Base-by-base conservation (phyloP, 2,797 vertebrate species). In the Aeoliscus strigatus region DNA sequence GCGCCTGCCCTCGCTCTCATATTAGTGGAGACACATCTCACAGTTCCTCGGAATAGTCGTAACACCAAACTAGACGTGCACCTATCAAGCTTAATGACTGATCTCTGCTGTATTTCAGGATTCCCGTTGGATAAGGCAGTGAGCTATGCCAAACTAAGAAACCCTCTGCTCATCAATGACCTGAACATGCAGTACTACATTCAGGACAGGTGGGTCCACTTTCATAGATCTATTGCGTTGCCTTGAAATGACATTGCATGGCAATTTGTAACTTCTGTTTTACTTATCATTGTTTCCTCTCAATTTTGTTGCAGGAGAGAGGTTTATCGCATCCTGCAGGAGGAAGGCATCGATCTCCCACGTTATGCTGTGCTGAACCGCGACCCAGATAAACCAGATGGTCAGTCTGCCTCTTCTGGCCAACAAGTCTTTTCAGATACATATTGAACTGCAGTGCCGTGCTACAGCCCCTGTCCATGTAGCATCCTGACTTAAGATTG, bases 171-270 rank as follows among this genome's bases (percentile, higher is more conserved):
- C 63, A 92, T 99, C 74, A 99, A 99, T 25, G 96, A 99, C 77
- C 87, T 99, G 70, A 90, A 97, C 66, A 99, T 94, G 94, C 96
- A 99, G 81, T 99, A 96, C 86, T 97, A 89, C 76, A 98, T 99
- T 74, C 96, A 99, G 82, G 96, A 99, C 89, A 94, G 96, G 96
- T 49, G 32, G 11, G 11, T 26, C 12, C 9, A 3, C 13, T 14
- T 35, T 2, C 3, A 27, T 14, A 9, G 3, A 7, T n/a, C n/a
- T n/a, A n/a, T n/a, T n/a, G n/a, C n/a, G n/a, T n/a, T n/a, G n/a
- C n/a, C n/a, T n/a, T n/a, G n/a, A n/a, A n/a, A n/a, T n/a, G n/a
- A n/a, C n/a, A n/a, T n/a, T n/a, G n/a, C n/a, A n/a, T n/a, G n/a
- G n/a, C n/a, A n/a, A n/a, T n/a, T n/a, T n/a, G n/a, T n/a, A n/a